Evolutionary conservation across 2,113 vertebrate genomes (phyloP).

Genomic region (Pomatorhinus ruficollis): DNA sequence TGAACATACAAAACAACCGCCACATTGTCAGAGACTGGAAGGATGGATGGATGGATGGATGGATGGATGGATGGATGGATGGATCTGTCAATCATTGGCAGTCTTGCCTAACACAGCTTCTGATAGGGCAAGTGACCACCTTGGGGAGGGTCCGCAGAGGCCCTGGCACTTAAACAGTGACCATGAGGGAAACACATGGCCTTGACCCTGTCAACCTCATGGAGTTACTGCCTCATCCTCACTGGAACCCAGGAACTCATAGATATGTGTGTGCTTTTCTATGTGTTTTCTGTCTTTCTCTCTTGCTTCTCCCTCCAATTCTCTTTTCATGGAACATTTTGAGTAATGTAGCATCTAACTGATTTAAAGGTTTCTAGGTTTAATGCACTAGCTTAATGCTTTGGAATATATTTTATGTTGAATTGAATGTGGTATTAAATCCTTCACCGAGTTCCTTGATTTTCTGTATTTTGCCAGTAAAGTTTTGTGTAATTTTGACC

Average conservation of each 20-base stretch:
- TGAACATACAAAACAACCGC: conserved; percentile 53
- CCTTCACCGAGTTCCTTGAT: neutral
- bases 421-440: neutral
- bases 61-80: neutral
- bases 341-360: rapidly evolving
- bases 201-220: rapidly evolving
- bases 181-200: rapidly evolving
- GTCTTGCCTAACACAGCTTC: neutral
- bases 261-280: neutral
- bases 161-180: rapidly evolving
- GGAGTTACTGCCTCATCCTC: neutral
- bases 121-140: rapidly evolving
- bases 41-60: neutral
- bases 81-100: neutral
- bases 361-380: neutral
- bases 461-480: neutral
- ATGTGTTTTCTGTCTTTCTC: neutral
- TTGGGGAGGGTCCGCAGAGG: too few relatives aligned
- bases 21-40: neutral
- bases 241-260: too few relatives aligned
- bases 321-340: neutral
- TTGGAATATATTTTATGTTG: neutral
- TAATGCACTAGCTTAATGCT: neutral
- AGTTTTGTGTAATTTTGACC: neutral
- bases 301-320: too few relatives aligned